Evolutionary conservation across 2,797 vertebrate genomes (phyloP), one percentile per base, ranked within the genome.

Genomic region (Ctenopoma multispine): DNA sequence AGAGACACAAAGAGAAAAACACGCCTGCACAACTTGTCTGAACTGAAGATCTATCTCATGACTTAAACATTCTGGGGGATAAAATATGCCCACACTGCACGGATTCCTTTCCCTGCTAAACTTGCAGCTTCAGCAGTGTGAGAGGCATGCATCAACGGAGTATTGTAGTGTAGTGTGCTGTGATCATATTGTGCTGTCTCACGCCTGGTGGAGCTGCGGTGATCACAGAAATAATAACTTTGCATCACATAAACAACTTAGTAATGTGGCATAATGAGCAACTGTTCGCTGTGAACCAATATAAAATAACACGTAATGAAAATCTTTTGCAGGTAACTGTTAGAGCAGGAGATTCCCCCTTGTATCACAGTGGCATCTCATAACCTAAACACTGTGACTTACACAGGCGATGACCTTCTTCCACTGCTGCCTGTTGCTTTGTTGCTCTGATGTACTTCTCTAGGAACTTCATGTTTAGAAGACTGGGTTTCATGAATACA

Each of bases 1-100:
- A 72, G 48, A 68, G n/a, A 77, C 31, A 82, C 53, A 85, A 41
- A 86, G 56, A 50, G 63, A 82, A 73, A 76, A 73, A 48, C 59
- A 82, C 71, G 84, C 77, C 78, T 75, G 80, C 86, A 81, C 80
- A 77, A 67, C 70, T 75, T 34, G 82, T 74, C 78, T 75, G 76
- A 78, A 81, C 69, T 79, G 74, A 81, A 48, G 80, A 80, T 83
- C 72, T 71, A 77, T 87, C 90, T 93, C 90, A 92, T 93, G 88
- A 92, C 88, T 91, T 87, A 91, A 93, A 92, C 89, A 92, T 93
- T 87, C 67, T 65, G 88, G 84, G 79, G 90, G 87, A 88, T 84
- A 77, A 92, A 83, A 91, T 84, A 79, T 85, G 79, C 87, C 86
- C 87, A 82, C 85, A 61, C 80, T 73, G 87, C 83, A 86, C 82